Evolutionary conservation across 2,888 invertebrate species (phyloP).

Genomic region (Metopia argyrocephala): DNA sequence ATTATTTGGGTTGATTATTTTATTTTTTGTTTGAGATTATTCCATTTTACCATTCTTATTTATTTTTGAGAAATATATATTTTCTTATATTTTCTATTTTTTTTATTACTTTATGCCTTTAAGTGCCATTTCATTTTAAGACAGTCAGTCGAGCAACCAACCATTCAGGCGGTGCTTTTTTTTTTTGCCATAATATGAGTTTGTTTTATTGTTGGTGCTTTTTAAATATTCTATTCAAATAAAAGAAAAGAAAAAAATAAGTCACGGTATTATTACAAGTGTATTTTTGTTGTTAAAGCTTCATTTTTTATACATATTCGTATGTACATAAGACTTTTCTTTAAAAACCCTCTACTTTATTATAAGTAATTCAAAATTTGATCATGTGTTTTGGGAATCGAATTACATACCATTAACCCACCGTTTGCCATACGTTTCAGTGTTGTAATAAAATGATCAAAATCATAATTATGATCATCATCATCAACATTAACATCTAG

Average conservation of each 20-base stretch:
- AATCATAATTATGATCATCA: conserved; percentile 5
- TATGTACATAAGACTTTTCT: too few species aligned
- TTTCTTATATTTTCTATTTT: conserved; percentile 5
- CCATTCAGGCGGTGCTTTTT: background rate
- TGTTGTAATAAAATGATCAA: conserved; percentile 45
- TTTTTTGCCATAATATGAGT: conserved; percentile 9
- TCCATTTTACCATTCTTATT: background rate
- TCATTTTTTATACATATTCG: background rate
- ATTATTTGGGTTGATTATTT: conserved; percentile 59
- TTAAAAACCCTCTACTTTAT: too few species aligned
- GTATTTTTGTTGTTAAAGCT: conserved; percentile 35
- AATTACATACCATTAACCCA: conserved; percentile 9
- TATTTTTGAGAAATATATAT: too few species aligned
- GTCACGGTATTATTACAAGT: conserved; percentile 49
- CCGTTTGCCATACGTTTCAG: conserved; percentile 3
- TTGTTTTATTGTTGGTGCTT: background rate
- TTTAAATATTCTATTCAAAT: conserved; percentile 21
- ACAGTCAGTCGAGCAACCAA: background rate
- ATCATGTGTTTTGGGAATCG: conserved; percentile 58
- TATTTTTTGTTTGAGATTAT: conserved; percentile 14
- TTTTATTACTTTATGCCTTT: conserved; percentile 22
- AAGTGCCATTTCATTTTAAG: conserved; percentile 44
- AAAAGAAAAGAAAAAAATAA: too few species aligned
- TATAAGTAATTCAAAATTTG: conserved; percentile 20
- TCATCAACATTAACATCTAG: background rate